Conservation (phyloP, 2,113 vertebrate species). For the Thryonomys swinderianus region DNA sequence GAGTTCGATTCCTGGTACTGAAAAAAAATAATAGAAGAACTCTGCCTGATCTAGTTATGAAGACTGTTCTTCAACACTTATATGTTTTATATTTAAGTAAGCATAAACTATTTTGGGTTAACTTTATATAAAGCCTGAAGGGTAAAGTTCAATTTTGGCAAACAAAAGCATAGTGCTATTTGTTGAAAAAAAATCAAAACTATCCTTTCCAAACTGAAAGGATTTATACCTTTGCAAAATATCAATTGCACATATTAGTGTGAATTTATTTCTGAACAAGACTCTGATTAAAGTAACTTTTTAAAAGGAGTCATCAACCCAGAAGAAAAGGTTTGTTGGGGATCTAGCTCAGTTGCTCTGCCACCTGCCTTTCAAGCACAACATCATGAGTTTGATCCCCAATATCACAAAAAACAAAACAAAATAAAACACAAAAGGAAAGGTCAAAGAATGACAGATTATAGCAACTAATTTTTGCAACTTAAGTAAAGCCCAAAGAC, state of each 20-base stretch:
- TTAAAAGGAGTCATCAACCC: slow-evolving; percentile 29
- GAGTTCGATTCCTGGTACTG: no score
- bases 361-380: no score
- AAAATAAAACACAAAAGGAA: not conserved
- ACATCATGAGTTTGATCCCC: no score
- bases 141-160: slow-evolving; percentile 2
- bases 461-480: slow-evolving; percentile 8
- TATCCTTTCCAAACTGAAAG: not conserved
- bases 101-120: not conserved
- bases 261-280: slow-evolving; percentile 42
- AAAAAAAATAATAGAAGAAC: not conserved
- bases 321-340: not conserved
- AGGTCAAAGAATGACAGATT: not conserved
- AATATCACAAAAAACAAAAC: no score
- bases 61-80: slow-evolving; percentile 52
- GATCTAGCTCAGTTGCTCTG: no score
- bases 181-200: not conserved
- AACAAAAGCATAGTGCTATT: not conserved
- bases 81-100: slow-evolving; percentile 19
- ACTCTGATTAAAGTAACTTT: slow-evolving; percentile 24
- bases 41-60: not conserved
- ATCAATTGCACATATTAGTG: not conserved
- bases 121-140: slow-evolving; percentile 17
- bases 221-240: slow-evolving; percentile 35
- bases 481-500: not conserved